Percentiles rank a stretch among this genome's conserved stretches.
Evolutionary conservation across 2,797 vertebrate species (phyloP).

Genomic region (Lithobates pipiens): DNA sequence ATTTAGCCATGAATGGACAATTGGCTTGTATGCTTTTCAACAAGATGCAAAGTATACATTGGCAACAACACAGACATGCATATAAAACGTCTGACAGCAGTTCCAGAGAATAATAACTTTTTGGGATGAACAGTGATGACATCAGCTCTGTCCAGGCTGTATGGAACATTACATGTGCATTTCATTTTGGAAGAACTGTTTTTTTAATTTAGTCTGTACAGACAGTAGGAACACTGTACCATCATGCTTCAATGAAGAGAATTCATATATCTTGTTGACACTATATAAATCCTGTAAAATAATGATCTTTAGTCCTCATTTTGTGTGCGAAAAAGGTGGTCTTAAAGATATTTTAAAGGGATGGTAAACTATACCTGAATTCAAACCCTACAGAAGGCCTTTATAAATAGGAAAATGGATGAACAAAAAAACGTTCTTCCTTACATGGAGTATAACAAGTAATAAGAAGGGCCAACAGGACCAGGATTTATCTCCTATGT

Average conservation of each 20-base stretch:
- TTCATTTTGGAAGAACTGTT: neutral
- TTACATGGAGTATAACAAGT: no score
- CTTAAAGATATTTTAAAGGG: neutral
- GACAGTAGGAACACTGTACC: neutral
- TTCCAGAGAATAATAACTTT: neutral
- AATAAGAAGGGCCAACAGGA: no score
- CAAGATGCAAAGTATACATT: conserved; percentile 23
- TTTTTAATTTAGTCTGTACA: conserved; percentile 2
- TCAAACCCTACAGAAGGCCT: neutral
- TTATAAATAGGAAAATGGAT: no score
- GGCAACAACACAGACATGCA: conserved; percentile 12
- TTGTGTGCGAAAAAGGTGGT: neutral
- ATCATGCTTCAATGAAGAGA: neutral
- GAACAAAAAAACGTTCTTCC: no score
- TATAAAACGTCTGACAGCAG: conserved; percentile 15
- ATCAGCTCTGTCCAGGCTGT: neutral
- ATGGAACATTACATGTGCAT: neutral
- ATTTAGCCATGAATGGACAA: conserved; percentile 20
- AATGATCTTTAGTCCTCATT: neutral
- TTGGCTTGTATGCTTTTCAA: conserved; percentile 5
- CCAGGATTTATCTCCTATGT: no score
- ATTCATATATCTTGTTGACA: neutral
- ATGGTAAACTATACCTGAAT: neutral
- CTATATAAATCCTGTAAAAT: no score
- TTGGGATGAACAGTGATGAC: neutral